Conservation (phyloP, 2,797 vertebrate species). For the Crypturellus tataupa region DNA sequence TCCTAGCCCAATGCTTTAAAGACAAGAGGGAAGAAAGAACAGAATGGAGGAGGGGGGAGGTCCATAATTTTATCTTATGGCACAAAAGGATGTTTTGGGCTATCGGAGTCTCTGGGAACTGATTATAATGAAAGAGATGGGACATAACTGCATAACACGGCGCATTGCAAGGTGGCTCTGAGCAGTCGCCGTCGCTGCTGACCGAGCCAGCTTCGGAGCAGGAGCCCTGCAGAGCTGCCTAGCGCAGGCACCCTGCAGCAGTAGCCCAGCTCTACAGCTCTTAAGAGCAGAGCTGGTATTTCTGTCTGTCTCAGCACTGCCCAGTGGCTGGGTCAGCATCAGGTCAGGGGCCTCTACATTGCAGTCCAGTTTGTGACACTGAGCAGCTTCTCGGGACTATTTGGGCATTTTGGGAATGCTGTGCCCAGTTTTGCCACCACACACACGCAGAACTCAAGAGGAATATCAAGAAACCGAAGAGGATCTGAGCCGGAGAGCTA, state of each 20-base stretch:
- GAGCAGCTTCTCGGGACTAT: neutral
- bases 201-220: neutral
- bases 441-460: neutral
- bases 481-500: neutral
- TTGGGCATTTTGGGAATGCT: neutral
- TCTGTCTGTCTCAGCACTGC: neutral
- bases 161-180: neutral
- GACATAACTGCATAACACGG: neutral
- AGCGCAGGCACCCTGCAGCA: neutral
- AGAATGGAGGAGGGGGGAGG: neutral
- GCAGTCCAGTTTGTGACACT: neutral
- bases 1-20: slow-evolving; percentile 27
- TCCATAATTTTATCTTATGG: neutral
- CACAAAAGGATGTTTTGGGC: neutral
- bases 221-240: neutral
- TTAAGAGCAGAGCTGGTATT: neutral
- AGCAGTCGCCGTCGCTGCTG: neutral
- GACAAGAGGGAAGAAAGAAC: neutral
- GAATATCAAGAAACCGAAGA: neutral
- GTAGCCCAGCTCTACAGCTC: neutral
- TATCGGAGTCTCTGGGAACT: neutral
- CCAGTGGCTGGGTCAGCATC: neutral
- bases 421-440: neutral
- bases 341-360: neutral
- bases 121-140: neutral